These are phyloP conservation scores for Drosophila suboccidentalis DNA, from an alignment of 2,888 invertebrate species.

Conservation along the genomic window DNA sequence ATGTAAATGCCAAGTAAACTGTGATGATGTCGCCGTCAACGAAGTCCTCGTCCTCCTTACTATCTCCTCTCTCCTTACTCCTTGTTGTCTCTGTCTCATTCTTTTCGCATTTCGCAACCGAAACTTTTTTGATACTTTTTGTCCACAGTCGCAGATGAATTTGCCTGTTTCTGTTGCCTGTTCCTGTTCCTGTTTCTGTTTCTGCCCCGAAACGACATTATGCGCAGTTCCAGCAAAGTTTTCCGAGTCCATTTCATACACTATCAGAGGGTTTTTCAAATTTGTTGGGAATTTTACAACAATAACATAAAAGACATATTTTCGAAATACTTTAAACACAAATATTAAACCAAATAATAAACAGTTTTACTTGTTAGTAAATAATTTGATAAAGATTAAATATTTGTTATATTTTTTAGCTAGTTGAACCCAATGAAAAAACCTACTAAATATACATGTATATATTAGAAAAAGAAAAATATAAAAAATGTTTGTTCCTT, in stretches of 20 bases:
- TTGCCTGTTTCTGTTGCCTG: conserved; percentile 59
- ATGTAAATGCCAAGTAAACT: conserved; percentile 70
- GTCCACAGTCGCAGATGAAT: conserved; percentile 72
- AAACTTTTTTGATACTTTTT: conserved; percentile 66
- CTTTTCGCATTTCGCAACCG: conserved; percentile 72
- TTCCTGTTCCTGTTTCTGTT: conserved; percentile 26
- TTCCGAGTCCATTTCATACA: conserved; percentile 44
- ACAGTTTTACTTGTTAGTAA: too few species aligned
- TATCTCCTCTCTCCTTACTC: not conserved
- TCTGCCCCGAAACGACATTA: conserved; percentile 60
- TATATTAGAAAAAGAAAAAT: too few species aligned
- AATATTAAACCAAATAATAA: too few species aligned
- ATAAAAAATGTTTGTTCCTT: too few species aligned
- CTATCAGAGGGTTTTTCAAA: not conserved
- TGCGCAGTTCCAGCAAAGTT: conserved; percentile 69
- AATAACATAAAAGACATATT: too few species aligned
- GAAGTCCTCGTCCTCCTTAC: not conserved
- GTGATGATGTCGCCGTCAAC: conserved; percentile 24
- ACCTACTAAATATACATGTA: too few species aligned
- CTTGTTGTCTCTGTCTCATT: conserved; percentile 41
- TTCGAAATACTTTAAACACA: too few species aligned
- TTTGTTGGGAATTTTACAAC: not conserved
- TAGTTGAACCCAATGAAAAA: too few species aligned
- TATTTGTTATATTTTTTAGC: too few species aligned
- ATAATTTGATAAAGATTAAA: too few species aligned